Evolutionary conservation across 2,113 vertebrate genomes (phyloP).

Genomic region (Otolemur garnettii): DNA sequence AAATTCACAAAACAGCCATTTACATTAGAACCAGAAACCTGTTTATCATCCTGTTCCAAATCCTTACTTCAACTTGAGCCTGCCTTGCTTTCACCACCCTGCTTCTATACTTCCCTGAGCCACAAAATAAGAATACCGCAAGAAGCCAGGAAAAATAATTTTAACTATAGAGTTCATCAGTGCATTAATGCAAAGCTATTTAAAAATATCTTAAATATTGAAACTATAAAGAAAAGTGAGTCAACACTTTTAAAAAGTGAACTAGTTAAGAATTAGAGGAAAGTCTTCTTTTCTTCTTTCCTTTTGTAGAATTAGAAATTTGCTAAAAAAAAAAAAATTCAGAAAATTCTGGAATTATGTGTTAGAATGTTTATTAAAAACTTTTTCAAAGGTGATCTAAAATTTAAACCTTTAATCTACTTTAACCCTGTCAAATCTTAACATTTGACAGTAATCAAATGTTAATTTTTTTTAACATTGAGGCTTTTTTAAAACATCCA

Average conservation of each 20-base stretch:
- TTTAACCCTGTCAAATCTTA: background rate
- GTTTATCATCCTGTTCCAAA: background rate
- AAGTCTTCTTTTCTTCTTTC: background rate
- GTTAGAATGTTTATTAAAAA: background rate
- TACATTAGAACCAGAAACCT: background rate
- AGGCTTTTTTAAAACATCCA: too few species aligned
- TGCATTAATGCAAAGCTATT: background rate
- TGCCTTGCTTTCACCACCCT: background rate
- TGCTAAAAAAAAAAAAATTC: background rate
- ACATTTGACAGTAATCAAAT: background rate
- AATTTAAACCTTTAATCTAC: background rate
- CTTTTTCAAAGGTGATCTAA: background rate
- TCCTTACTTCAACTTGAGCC: background rate
- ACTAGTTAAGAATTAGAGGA: background rate
- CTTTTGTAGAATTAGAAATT: background rate
- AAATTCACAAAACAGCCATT: background rate
- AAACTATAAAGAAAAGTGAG: background rate
- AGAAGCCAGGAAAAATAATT: background rate
- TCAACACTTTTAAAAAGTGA: background rate
- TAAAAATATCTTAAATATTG: background rate
- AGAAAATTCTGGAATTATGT: background rate
- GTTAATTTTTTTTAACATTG: too few species aligned
- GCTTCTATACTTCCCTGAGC: background rate
- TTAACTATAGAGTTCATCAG: background rate
- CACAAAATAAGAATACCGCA: background rate